Evolutionary conservation across 1,140 invertebrate genomes (phyloP), one percentile per base, ranked within the genome.

Genomic region (Diploscapter pachys): DNA sequence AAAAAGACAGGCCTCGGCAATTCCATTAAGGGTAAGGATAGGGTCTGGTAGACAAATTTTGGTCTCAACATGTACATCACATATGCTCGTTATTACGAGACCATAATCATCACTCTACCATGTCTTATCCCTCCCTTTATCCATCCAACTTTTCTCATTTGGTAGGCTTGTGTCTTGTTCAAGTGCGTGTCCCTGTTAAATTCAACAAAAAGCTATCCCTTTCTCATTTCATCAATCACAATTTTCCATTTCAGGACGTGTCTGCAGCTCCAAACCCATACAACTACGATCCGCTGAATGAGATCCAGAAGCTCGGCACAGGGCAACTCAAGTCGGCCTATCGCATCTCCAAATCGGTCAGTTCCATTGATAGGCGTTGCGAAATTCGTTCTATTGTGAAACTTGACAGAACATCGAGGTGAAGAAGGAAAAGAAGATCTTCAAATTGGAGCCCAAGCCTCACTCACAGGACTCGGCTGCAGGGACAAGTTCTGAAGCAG

Each of bases 251-350:
- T 69, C 54, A 71, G 61, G 63, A 31, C 31, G 75, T 63, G 31
- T 67, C 75, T 4, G 75, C 63, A 2, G 70, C 67, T 13, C 53
- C 69, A n/a, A 76, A 76, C 57, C 55, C 69, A 31, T 76, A 76
- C 53, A 64, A 71, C 54, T 76, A 76, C 68, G 75, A 76, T 72
- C 75, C 75, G 5, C 59, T 62, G 31, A 59, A 54, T 49, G 75
- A 76, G 13, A 76, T 76, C 48, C 65, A 67, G 54, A 51, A 63
- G n/a, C 49, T 76, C 4, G 75, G 75, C 50, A 71, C 69, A 6
- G 75, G 75, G 9, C 75, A 76, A 13, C 53, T 76, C 5, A 72
- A 69, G 11, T 66, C 62, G 3, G 70, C 75, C 3, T 76, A 76
- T 53, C 51, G 75, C 53, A 76, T 66, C 51, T 64, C 69, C 2